Evolutionary conservation across 2,797 vertebrate genomes (phyloP), one percentile per base, ranked within the genome.

Genomic region (Miichthys miiuy): DNA sequence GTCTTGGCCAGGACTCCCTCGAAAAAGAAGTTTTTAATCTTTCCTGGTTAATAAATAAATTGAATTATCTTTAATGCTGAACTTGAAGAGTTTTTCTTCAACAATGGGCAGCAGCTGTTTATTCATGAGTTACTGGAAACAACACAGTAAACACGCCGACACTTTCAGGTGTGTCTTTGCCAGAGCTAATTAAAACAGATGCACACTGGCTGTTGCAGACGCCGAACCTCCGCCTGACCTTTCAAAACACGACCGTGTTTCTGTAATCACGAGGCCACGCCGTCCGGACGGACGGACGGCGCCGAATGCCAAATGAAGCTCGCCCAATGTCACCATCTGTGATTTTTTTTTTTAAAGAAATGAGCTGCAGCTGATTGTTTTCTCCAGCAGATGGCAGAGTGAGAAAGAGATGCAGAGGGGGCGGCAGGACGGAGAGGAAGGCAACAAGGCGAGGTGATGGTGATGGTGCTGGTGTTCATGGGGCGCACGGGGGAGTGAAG

Each of bases 311-410:
- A 57, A 82, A 63, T 64, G 57, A 84, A 25, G 57, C 63, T 57
- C 11, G 0, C 13, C 30, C 63, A 5, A 34, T 21, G 66, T 68
- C 77, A 76, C 65, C 68, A n/a, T 52, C 41, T 72, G 74, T 18
- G 50, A 6, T 17, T 34, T 21, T 2, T 7, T 34, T 27, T 38
- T n/a, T 11, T 3, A 25, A 4, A 11, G 0, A 9, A 38, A 38
- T 0, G 8, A 38, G 14, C 18, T 55, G 90, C 77, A 68, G 69
- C 27, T 63, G 0, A 0, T 3, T 0, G 0, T 6, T 18, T 58
- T 6, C 21, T 50, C 89, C 92, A 91, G 79, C 76, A 91, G 91
- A 90, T 88, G 90, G 88, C 88, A 70, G 82, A 67, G 70, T 52
- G 81, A 54, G 74, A 72, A 23, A 91, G 82, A 84, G 63, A 52